Percentiles rank a stretch among this genome's conserved stretches.
phyloP scores from a whole-genome alignment of 2,888 invertebrate species.

The Tipula lateralis region DNA sequence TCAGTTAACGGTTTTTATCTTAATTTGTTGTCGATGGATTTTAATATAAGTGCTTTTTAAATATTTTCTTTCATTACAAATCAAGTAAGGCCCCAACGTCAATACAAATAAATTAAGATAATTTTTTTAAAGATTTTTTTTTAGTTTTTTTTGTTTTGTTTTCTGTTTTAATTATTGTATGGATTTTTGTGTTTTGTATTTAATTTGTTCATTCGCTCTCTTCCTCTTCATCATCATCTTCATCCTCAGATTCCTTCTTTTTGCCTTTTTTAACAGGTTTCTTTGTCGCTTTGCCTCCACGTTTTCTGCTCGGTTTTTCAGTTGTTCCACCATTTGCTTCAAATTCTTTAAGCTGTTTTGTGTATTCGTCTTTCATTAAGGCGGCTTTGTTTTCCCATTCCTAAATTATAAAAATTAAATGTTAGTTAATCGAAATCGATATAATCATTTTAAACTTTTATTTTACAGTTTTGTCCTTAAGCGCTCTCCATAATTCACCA shows the following conservation, averaged over 20 bases:
- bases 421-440: neutral
- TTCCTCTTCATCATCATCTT: conserved; percentile 60
- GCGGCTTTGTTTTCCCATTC: conserved; percentile 90
- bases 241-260: conserved; percentile 62
- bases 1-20: neutral
- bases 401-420: conserved; percentile 45
- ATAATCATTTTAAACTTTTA: conserved; percentile 44
- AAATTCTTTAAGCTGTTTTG: conserved; percentile 83
- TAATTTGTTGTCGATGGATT: neutral
- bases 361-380: conserved; percentile 85
- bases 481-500: conserved; percentile 90
- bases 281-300: conserved; percentile 45
- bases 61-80: conserved; percentile 5
- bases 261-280: conserved; percentile 50
- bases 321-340: conserved; percentile 69
- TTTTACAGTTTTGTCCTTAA: conserved; percentile 83
- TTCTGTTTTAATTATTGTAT: neutral
- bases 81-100: conserved; percentile 31
- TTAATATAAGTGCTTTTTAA: neutral
- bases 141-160: conserved; percentile 4
- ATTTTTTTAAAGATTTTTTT: conserved; percentile 27
- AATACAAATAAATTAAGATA: conserved; percentile 30
- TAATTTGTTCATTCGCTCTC: conserved; percentile 56
- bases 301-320: conserved; percentile 56
- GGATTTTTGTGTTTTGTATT: neutral